phyloP scores from a whole-genome alignment of 2,113 vertebrate species.

The Fregetta grallaria region DNA sequence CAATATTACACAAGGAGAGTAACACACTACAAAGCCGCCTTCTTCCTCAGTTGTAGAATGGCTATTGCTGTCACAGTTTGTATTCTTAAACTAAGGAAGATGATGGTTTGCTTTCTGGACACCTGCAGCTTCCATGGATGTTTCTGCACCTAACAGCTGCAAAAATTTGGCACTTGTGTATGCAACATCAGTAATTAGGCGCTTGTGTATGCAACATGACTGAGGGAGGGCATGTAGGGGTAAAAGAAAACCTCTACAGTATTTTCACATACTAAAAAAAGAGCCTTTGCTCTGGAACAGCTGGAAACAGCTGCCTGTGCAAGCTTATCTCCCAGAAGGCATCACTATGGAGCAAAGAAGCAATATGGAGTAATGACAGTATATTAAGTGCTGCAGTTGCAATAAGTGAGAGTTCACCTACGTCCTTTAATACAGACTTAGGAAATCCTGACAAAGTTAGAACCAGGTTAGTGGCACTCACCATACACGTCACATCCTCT shows the following conservation, averaged over 20 bases:
- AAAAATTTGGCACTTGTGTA: not conserved
- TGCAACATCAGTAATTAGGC: not conserved
- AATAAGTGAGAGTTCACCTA: not conserved
- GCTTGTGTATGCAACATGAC: not conserved
- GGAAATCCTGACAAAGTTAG: not conserved
- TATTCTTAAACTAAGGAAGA: not conserved
- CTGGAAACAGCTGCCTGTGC: not conserved
- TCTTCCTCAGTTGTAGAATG: not conserved
- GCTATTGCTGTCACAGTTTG: rapidly evolving
- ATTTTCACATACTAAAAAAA: not conserved
- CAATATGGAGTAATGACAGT: not conserved
- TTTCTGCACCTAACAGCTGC: not conserved
- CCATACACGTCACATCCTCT: not conserved
- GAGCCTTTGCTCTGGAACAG: not conserved
- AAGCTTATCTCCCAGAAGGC: not conserved
- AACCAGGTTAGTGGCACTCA: not conserved
- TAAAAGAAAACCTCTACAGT: not conserved
- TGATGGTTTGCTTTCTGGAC: not conserved
- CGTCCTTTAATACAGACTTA: not conserved
- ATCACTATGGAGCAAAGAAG: not conserved
- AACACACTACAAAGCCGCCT: not conserved
- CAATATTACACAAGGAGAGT: not conserved
- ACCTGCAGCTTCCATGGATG: not conserved
- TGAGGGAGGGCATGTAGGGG: not conserved
- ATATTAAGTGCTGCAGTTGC: not conserved